A percentile compares a stretch with the other conserved stretches of the same genome.
Conservation (phyloP, 2,797 vertebrate genomes). For the Danio jaintianensis region DNA sequence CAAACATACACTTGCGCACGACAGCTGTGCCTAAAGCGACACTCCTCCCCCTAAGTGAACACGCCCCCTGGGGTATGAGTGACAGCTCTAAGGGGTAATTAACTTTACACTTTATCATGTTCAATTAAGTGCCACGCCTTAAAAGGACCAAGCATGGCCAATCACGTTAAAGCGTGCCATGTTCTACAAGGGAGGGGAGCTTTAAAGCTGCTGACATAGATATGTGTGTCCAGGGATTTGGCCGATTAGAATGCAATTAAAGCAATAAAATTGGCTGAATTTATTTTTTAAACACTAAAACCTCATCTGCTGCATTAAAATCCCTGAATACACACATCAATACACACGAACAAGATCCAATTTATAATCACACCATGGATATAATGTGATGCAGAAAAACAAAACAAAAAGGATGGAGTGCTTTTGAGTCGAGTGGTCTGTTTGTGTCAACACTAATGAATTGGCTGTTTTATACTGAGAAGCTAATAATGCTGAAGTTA, state of each 20-base stretch:
- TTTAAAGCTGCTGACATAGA: slow-evolving; percentile 81
- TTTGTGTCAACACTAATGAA: slow-evolving; percentile 70
- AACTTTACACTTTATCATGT: slow-evolving; percentile 99
- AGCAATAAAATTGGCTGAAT: slow-evolving; percentile 61
- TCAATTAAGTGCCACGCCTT: slow-evolving; percentile 96
- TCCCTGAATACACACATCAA: slow-evolving; percentile 16
- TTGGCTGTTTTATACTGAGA: slow-evolving; percentile 86
- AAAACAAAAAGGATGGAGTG: background rate
- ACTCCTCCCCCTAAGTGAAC: slow-evolving; percentile 78
- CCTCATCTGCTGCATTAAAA: slow-evolving; percentile 59
- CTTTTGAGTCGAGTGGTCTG: background rate
- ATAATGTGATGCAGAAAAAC: background rate
- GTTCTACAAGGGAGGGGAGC: slow-evolving; percentile 77
- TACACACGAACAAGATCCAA: background rate
- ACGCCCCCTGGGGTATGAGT: slow-evolving; percentile 90
- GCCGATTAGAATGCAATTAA: slow-evolving; percentile 77
- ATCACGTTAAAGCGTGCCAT: slow-evolving; percentile 95
- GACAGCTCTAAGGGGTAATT: slow-evolving; percentile 99
- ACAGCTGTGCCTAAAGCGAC: slow-evolving; percentile 95
- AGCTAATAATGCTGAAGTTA: slow-evolving; percentile 93
- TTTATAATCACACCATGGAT: background rate
- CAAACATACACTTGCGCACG: slow-evolving; percentile 77
- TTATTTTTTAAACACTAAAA: slow-evolving; percentile 51
- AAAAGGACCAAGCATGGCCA: slow-evolving; percentile 85
- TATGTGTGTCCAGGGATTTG: slow-evolving; percentile 84